phyloP scores from a whole-genome alignment of 1,140 invertebrate species.

The Heliothis subflexa region DNA sequence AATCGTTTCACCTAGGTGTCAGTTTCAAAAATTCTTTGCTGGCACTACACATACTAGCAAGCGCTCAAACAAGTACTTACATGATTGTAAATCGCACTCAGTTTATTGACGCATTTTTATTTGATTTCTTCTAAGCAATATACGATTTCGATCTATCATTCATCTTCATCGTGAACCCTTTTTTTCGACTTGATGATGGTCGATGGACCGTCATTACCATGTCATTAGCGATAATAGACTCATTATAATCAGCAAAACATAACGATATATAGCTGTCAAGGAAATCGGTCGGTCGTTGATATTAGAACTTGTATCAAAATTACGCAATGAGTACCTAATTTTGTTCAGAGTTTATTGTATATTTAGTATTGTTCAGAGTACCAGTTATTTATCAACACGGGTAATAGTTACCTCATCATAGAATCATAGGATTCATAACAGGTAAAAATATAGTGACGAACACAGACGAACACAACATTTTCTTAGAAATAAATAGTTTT shows the following conservation, averaged over 20 bases:
- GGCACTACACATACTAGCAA: no score
- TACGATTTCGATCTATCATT: not conserved
- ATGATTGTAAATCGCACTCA: no score
- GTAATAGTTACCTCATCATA: not conserved
- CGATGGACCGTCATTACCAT: conserved; percentile 11
- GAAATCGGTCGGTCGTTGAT: not conserved
- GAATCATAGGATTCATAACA: not conserved
- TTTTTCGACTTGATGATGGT: not conserved
- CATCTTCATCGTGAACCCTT: not conserved
- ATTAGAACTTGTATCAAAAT: not conserved
- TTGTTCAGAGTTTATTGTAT: no score
- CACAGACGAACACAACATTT: not conserved
- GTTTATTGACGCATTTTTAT: not conserved
- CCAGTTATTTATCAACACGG: not conserved
- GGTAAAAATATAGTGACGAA: not conserved
- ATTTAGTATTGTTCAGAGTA: not conserved
- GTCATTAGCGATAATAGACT: conserved; percentile 16
- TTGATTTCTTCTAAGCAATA: not conserved
- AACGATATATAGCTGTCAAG: not conserved
- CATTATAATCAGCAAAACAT: conserved; percentile 20
- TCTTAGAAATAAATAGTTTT: not conserved
- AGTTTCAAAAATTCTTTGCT: no score
- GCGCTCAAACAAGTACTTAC: no score
- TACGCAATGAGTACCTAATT: not conserved
- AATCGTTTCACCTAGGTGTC: no score